These are phyloP conservation scores for Caloenas nicobarica DNA, from an alignment of 2,113 vertebrate species.

Conservation along the genomic window DNA sequence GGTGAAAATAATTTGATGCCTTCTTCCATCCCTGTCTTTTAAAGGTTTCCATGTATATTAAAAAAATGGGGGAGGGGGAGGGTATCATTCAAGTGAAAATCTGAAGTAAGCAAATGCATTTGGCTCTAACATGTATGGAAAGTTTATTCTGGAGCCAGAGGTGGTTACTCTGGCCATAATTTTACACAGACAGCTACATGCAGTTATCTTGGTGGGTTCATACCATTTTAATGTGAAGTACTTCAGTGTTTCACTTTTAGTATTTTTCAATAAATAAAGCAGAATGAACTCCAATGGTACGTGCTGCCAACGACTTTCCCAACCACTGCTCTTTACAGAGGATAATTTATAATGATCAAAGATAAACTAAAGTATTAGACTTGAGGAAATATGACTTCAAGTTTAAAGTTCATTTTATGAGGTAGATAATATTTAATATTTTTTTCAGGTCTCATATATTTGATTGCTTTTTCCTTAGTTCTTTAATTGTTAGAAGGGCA, in stretches of 20 bases:
- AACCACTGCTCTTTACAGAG: constrained; percentile 44
- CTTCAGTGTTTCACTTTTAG: constrained; percentile 61
- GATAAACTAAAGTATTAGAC: constrained; percentile 69
- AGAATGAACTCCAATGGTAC: constrained; percentile 39
- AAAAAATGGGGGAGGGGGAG: background rate
- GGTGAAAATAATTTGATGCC: background rate
- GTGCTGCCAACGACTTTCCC: constrained; percentile 58
- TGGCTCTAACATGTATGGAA: constrained; percentile 66
- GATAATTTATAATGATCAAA: constrained; percentile 74
- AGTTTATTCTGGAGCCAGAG: constrained; percentile 65
- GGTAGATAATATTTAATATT: constrained; percentile 60
- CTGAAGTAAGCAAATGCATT: constrained; percentile 73
- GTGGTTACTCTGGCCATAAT: constrained; percentile 64
- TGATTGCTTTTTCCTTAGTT: constrained; percentile 59
- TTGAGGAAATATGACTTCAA: constrained; percentile 61
- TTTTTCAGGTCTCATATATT: constrained; percentile 64
- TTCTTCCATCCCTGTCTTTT: background rate
- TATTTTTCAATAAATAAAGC: constrained; percentile 73
- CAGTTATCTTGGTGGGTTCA: constrained; percentile 57
- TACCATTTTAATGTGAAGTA: constrained; percentile 49
- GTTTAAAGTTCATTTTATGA: constrained; percentile 72
- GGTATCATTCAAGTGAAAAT: constrained; percentile 66
- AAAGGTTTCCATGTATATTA: constrained; percentile 5
- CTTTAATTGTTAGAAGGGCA: background rate
- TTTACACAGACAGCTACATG: constrained; percentile 66